Evolutionary conservation across 2,888 invertebrate genomes (phyloP), one percentile per base, ranked within the genome.

Genomic region (Micropterix aruncella): DNA sequence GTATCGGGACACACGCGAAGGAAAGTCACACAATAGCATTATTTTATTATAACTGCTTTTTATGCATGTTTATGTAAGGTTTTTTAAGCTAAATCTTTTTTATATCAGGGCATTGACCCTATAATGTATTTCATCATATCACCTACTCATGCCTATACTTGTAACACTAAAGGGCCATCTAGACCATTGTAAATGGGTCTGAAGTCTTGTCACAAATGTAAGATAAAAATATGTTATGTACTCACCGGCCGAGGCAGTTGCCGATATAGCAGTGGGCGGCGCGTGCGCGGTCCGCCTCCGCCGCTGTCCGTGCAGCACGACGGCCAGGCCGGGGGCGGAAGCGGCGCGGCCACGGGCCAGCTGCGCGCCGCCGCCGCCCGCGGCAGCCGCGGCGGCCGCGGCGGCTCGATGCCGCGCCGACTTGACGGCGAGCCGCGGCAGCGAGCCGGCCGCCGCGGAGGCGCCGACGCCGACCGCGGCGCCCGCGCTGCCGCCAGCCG

Each of bases 341-440:
- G 81, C 78, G 1, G 86, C 81, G 19, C 87, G 69, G 27, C 27
- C 27, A 12, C 27, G 27, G n/a, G n/a, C n/a, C n/a, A n/a, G n/a
- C 52, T 86, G 86, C 1, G 84, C 81, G 38, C 83, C 75, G 27
- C 77, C 75, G 64, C 83, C 84, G 2, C 86, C 89, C 83, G 0
- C 83, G 83, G 15, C 83, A 83, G 4, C 81, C 78, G 1, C 86
- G 81, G 19, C 87, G 69, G 27, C 27, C 27, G 27, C 27, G 0
- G 90, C 89, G 1, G 91, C 88, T 3, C 91, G 72, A 61, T 91
- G 91, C 37, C 91, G 72, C 38, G 90, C 90, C 43, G 89, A 90
- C 59, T 90, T 90, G 40, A 87, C 89, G 50, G 82, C 63, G 40
- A 87, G 62, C 12, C 88, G 76, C 1, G 89, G 89, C 37, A 89